Evolutionary conservation across 2,888 invertebrate genomes (phyloP), one percentile per base, ranked within the genome.

Genomic region (Panzeria rudis): DNA sequence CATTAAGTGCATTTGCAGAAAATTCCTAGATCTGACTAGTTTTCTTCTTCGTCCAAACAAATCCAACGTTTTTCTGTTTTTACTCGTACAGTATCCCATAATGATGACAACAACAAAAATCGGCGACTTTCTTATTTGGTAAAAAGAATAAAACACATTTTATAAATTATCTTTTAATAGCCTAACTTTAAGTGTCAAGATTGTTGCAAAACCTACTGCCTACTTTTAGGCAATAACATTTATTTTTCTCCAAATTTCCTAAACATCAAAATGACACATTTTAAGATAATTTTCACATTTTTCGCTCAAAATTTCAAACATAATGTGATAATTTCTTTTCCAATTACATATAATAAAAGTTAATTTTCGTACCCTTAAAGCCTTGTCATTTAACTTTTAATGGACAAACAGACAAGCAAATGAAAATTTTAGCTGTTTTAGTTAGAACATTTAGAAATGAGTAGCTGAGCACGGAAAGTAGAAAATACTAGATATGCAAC

Each of bases 311-410:
- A 64, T 78, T 52, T 4, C 35, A 17, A 23, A 73, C 68, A 68
- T 62, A 73, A 78, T 73, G 35, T 73, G 52, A 73, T 66, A 73
- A 78, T 69, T 78, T 77, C 25, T 50, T 73, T 69, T 35, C 59
- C 56, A 79, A 64, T 72, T 83, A 62, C 13, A 54, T 62, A 54
- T 23, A 69, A 68, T 68, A 50, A 20, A 68, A 54, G 61, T 68
- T 76, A 61, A 71, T 80, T 69, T 83, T 56, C 32, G 66, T 62
- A 68, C 56, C 75, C 75, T 64, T 64, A 71, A 71, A 80, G 73
- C 84, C 69, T 35, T 78, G 77, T 78, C 84, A 81, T 62, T 85
- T 81, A 81, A 84, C 47, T 78, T 69, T 64, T 79, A 79, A 76
- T 47, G 54, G 47, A 44, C 52, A 44, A 20, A 38, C 44, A 71